phyloP scores from a whole-genome alignment of 2,113 vertebrate genomes.

The Cephalopterus ornatus region DNA sequence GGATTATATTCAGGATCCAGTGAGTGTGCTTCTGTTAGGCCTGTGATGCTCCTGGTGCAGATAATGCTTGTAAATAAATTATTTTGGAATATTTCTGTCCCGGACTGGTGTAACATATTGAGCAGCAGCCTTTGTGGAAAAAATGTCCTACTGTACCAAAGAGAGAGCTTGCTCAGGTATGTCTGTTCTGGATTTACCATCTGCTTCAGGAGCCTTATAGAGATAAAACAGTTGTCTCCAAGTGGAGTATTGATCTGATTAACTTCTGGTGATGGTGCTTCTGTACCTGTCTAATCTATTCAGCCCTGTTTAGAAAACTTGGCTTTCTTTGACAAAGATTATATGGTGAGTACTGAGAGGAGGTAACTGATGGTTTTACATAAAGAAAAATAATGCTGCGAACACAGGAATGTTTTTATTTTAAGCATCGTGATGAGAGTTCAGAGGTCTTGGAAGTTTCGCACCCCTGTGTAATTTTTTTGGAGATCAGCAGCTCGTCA shows the following conservation, averaged over 20 bases:
- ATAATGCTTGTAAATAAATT: background rate
- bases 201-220: background rate
- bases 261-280: background rate
- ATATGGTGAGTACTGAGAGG: background rate
- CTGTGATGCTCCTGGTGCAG: background rate
- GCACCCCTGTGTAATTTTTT: background rate
- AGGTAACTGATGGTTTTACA: background rate
- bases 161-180: constrained; percentile 39
- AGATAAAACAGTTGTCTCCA: background rate
- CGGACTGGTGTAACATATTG: constrained; percentile 44
- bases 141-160: constrained; percentile 49
- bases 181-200: background rate
- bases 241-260: background rate
- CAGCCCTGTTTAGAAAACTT: background rate
- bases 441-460: background rate
- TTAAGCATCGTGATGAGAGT: background rate
- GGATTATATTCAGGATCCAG: background rate
- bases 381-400: background rate
- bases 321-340: background rate
- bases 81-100: constrained; percentile 46
- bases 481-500: background rate
- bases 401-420: background rate
- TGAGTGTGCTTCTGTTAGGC: background rate
- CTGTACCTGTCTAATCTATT: background rate
- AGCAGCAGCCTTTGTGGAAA: constrained; percentile 28